These are phyloP conservation scores for Plodia interpunctella DNA, from an alignment of 1,140 invertebrate genomes.

Conservation along the genomic window DNA sequence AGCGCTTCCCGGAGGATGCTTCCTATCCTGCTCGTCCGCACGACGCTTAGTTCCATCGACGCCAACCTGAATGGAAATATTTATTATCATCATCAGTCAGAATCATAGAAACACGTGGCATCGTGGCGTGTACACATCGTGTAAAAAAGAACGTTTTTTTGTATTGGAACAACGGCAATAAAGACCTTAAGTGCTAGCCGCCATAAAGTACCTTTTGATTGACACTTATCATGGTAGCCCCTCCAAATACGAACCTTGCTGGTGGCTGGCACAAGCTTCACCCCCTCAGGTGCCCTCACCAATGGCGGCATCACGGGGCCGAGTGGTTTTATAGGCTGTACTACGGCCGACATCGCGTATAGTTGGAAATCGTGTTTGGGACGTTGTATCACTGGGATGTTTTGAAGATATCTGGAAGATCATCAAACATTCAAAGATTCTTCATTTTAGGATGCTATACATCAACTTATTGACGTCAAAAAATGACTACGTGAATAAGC, in stretches of 20 bases:
- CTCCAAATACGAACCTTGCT: slow-evolving; percentile 50
- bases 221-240: too few relatives aligned
- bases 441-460: too few relatives aligned
- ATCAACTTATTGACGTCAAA: too few relatives aligned
- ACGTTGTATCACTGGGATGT: slow-evolving; percentile 45
- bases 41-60: slow-evolving; percentile 48
- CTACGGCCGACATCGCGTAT: slow-evolving; percentile 44
- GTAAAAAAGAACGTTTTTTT: too few relatives aligned
- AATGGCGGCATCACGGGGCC: slow-evolving; percentile 46
- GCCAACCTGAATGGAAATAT: slow-evolving; percentile 31
- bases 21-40: slow-evolving; percentile 44
- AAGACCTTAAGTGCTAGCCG: too few relatives aligned
- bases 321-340: slow-evolving; percentile 52
- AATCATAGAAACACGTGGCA: too few relatives aligned
- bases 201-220: too few relatives aligned
- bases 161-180: too few relatives aligned
- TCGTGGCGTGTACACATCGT: too few relatives aligned
- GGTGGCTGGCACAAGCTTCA: slow-evolving; percentile 53
- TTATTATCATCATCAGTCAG: not conserved
- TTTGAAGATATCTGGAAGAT: slow-evolving; percentile 53
- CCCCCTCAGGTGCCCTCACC: slow-evolving; percentile 39
- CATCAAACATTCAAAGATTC: not conserved
- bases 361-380: slow-evolving; percentile 51
- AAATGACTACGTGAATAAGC: too few relatives aligned
- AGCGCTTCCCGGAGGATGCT: slow-evolving; percentile 55